Base-by-base conservation (phyloP, 2,113 vertebrate species). In the Psettodes erumei region DNA sequence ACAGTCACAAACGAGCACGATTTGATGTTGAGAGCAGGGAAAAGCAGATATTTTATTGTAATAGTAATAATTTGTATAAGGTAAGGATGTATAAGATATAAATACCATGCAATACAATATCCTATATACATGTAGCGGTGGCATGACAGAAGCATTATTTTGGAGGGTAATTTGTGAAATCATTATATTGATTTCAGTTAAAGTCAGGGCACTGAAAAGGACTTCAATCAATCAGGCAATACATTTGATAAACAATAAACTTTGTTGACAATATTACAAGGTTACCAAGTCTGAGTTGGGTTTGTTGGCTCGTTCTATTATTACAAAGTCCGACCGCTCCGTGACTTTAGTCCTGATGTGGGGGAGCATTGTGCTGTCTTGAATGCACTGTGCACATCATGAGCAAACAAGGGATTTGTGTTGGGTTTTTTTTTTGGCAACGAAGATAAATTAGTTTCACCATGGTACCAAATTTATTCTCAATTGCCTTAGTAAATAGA, bases 151-250 rank as follows among this genome's bases (percentile, higher is more conserved):
- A 33, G 18, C 18, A 32, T 33, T 71, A 32, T 21, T 21, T 58
- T 30, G 62, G 3, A 19, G 42, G 13, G n/a, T 51, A 69, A 47
- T 50, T 37, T 21, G 4, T 51, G 21, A 27, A 59, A 53, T 37
- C 18, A 21, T 40, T 37, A 35, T 33, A 47, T 5, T 13, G 21
- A 30, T 54, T 16, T n/a, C 27, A 33, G 21, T 28, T 43, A n/a
- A 63, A 56, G 30, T 42, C 25, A 38, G 42, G n/a, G 18, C 32
- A 35, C 21, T 55, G 35, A 19, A 82, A 71, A 42, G 0, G 28
- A 35, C 23, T 63, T 42, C n/a, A n/a, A n/a, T n/a, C n/a, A n/a
- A 82, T 82, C 43, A 56, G 33, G 33, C 18, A 72, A 66, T 42
- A 43, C 19, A 68, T 19, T 25, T 9, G 10, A 21, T 16, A 25